Conservation (phyloP, 2,797 vertebrate genomes). For the Microctenopoma steveboyesi region DNA sequence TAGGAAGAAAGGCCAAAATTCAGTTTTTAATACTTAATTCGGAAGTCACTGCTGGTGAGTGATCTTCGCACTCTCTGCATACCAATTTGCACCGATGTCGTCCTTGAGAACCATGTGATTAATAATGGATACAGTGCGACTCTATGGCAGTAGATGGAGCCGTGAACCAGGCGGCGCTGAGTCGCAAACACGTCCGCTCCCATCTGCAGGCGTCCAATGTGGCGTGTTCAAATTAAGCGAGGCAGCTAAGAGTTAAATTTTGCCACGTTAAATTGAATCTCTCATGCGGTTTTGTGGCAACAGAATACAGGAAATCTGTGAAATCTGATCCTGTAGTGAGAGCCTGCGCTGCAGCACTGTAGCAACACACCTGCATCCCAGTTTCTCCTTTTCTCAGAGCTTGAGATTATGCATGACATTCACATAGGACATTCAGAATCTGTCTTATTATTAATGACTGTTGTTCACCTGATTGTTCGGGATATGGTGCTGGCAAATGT, state of each 20-base stretch:
- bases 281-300: constrained; percentile 42
- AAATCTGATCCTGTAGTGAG: constrained; percentile 62
- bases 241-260: constrained; percentile 46
- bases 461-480: constrained; percentile 23
- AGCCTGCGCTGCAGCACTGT: constrained; percentile 31
- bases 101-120: constrained; percentile 76
- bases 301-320: constrained; percentile 63
- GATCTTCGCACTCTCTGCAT: constrained; percentile 71
- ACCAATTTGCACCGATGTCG: constrained; percentile 71
- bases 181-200: constrained; percentile 46
- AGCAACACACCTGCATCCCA: constrained; percentile 43
- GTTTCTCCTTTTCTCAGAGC: constrained; percentile 16
- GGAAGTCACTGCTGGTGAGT: constrained; percentile 72
- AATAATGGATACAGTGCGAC: constrained; percentile 80
- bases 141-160: constrained; percentile 63
- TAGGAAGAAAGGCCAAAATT: constrained; percentile 51
- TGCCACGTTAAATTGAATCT: constrained; percentile 37
- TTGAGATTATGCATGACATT: constrained; percentile 5
- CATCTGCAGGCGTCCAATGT: constrained; percentile 29
- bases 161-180: constrained; percentile 44
- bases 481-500: constrained; percentile 26
- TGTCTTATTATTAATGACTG: constrained; percentile 1
- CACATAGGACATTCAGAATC: constrained; percentile 11
- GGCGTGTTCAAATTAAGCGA: constrained; percentile 31
- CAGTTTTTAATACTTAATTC: constrained; percentile 65